Percentiles rank a stretch among this genome's conserved stretches.
Conservation (phyloP, 2,888 invertebrate species). For the Parthenolecanium corni region DNA sequence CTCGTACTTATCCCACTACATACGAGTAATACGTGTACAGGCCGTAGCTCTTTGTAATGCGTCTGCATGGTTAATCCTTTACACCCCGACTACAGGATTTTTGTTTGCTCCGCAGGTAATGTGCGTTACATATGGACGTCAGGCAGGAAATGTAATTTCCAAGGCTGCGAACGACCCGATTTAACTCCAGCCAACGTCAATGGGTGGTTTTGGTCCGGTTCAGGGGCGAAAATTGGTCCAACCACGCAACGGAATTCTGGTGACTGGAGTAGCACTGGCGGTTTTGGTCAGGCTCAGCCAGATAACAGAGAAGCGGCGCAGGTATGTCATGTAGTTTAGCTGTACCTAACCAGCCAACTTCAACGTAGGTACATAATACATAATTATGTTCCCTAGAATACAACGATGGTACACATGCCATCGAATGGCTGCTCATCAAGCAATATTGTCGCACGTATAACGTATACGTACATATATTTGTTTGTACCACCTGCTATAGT, state of each 20-base stretch:
- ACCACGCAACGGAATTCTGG: constrained; percentile 79
- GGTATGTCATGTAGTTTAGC: constrained; percentile 41
- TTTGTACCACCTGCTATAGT: too few species aligned
- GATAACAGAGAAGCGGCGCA: constrained; percentile 84
- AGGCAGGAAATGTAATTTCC: constrained; percentile 83
- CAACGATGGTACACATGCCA: neutral
- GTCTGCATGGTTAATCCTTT: too few species aligned
- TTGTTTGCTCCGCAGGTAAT: constrained; percentile 38
- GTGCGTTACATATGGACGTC: constrained; percentile 76
- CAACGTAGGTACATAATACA: too few species aligned
- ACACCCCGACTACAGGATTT: too few species aligned
- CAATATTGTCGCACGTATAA: too few species aligned
- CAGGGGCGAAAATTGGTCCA: constrained; percentile 80
- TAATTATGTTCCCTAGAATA: neutral
- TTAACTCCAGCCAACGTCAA: constrained; percentile 73
- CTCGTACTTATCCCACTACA: too few species aligned
- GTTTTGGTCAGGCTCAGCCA: constrained; percentile 75
- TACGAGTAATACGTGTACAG: too few species aligned
- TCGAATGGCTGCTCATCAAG: neutral
- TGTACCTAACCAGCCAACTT: too few species aligned
- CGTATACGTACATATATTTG: too few species aligned
- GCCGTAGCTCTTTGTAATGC: too few species aligned
- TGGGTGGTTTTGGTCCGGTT: constrained; percentile 91
- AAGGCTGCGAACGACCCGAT: constrained; percentile 72
- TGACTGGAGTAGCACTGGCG: constrained; percentile 81